These are phyloP conservation scores for Microcaecilia unicolor DNA, from an alignment of 2,797 vertebrate genomes.

Conservation along the genomic window DNA sequence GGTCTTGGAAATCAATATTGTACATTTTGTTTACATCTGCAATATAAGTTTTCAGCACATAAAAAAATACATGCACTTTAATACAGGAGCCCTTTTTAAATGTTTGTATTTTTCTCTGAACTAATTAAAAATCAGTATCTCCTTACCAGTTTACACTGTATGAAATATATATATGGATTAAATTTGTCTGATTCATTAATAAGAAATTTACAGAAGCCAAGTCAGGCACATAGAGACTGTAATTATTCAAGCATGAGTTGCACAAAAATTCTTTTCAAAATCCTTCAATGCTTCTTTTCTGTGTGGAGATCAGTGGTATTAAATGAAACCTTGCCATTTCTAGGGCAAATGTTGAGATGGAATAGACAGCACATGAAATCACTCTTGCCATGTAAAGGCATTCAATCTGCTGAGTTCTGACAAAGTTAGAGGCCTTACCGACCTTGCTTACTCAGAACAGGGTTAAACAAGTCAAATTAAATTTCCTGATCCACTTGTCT, in stretches of 20 bases:
- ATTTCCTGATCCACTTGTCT: conserved; percentile 51
- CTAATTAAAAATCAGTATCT: neutral
- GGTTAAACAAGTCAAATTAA: conserved; percentile 47
- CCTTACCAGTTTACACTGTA: conserved; percentile 7
- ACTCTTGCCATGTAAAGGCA: conserved; percentile 52
- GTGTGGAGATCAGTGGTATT: conserved; percentile 13
- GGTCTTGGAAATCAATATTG: neutral
- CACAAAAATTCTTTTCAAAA: neutral
- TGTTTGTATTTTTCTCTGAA: neutral
- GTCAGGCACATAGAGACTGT: neutral
- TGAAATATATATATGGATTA: conserved; percentile 5
- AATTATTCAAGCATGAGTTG: neutral
- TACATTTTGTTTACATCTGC: neutral
- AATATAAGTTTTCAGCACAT: neutral
- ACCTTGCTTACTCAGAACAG: conserved; percentile 36
- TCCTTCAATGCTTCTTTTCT: neutral
- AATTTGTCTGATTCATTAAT: no score
- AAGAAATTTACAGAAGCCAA: no score
- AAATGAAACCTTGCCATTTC: neutral
- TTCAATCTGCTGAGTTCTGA: conserved; percentile 35
- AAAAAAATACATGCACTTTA: neutral
- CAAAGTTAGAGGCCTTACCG: conserved; percentile 42
- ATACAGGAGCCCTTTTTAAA: neutral
- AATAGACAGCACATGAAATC: conserved; percentile 57
- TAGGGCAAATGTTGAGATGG: conserved; percentile 46